Evolutionary conservation across 2,888 invertebrate genomes (phyloP).

Genomic region (Drosophila affinis): DNA sequence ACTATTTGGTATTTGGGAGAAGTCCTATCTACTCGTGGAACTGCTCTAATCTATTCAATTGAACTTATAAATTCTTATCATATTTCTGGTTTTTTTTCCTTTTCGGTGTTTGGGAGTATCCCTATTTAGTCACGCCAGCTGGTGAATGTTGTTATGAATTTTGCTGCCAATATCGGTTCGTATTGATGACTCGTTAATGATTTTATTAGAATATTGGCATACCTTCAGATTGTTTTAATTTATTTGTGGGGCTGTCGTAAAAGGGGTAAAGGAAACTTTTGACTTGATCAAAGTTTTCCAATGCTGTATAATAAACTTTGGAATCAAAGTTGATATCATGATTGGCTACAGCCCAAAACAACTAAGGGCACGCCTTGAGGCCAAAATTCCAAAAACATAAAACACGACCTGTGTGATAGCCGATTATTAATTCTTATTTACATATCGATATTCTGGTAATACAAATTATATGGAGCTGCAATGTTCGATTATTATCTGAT

Average conservation of each 20-base stretch:
- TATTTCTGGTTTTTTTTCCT: not conserved
- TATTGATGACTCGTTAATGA: not conserved
- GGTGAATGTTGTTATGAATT: not conserved
- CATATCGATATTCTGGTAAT: no score
- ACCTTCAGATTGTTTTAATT: slow-evolving; percentile 10
- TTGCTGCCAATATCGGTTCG: not conserved
- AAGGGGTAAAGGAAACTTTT: not conserved
- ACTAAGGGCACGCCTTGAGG: no score
- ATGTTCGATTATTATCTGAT: no score
- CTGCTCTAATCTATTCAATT: not conserved
- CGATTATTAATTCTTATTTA: no score
- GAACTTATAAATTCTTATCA: slow-evolving; percentile 1
- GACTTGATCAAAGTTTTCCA: not conserved
- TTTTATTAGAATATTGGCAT: not conserved
- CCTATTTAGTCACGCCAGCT: not conserved
- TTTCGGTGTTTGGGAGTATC: not conserved
- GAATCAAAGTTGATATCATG: no score
- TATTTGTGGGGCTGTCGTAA: not conserved
- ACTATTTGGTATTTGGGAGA: not conserved
- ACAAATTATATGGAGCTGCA: no score
- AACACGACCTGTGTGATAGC: no score
- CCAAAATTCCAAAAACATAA: no score
- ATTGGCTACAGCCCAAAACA: no score
- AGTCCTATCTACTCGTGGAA: not conserved
- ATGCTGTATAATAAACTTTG: not conserved